Base-by-base conservation (phyloP, 2,113 vertebrate genomes). In the Zingel zingel region DNA sequence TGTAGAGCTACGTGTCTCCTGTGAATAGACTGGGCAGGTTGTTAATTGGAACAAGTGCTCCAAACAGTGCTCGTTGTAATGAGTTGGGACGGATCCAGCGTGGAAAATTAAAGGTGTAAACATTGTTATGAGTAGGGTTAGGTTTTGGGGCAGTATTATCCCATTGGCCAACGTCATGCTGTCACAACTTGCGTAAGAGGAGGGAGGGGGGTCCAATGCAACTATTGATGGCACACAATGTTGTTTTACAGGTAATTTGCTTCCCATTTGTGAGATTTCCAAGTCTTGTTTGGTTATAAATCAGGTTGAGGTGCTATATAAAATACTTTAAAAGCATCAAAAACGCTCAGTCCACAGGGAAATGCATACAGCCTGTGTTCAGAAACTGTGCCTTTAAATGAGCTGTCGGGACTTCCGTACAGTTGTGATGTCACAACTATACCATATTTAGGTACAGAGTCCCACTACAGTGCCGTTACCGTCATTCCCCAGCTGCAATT, bases 11-110 rank as follows among this genome's bases (percentile, higher is more conserved):
- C 74, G 7, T 7, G 65, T 86, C 83, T 84, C 80, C 73, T 21
- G 79, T 54, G 70, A 81, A 75, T 33, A 50, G 43, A 79, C 25
- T 8, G 59, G 53, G 54, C 76, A 62, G 48, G 64, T 2, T 77
- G 79, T 74, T 85, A 87, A 89, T 77, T 80, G 33, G 68, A 75
- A 73, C 71, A 58, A 79, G 64, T 68, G 85, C 81, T 78, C 73
- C 69, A 54, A 68, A 67, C 69, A 0, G 53, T 15, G 73, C 54
- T 54, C 1, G 47, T 36, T 56, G 54, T 83, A 78, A 88, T 68
- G 83, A 90, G 88, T 48, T 83, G 88, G 82, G 74, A 62, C n/a
- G 9, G 73, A 71, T 59, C 82, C 85, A 82, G 19, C 1, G 11
- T n/a, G 50, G 30, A 45, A 48, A 71, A 47, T 54, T 30, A 54